These are phyloP conservation scores for Melitaea cinxia DNA, from an alignment of 1,140 invertebrate species.

Conservation along the genomic window DNA sequence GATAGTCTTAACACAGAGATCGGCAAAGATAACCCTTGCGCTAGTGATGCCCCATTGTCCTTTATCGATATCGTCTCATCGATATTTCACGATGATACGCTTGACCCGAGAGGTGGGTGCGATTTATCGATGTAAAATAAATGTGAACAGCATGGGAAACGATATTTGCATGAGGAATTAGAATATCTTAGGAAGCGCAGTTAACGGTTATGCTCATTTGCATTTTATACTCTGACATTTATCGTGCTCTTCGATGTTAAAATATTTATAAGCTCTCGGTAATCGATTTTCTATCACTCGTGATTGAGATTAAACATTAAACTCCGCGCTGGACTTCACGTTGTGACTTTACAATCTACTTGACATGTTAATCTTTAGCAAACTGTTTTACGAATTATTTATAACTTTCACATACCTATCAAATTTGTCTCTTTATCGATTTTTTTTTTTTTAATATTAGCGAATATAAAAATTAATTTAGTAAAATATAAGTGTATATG, in stretches of 20 bases:
- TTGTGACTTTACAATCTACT: not conserved
- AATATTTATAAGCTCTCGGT: slow-evolving; percentile 38
- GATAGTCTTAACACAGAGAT: slow-evolving; percentile 68
- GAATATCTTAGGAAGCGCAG: slow-evolving; percentile 42
- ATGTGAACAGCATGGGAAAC: slow-evolving; percentile 59
- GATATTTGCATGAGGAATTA: slow-evolving; percentile 57
- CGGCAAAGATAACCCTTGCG: slow-evolving; percentile 57
- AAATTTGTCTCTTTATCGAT: too few species aligned
- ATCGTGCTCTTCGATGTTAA: slow-evolving; percentile 32
- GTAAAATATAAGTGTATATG: too few species aligned
- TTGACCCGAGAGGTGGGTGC: slow-evolving; percentile 60
- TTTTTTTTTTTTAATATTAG: too few species aligned
- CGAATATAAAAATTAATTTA: too few species aligned
- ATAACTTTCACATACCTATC: too few species aligned
- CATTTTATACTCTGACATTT: slow-evolving; percentile 36
- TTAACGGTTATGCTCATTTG: slow-evolving; percentile 31
- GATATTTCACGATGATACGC: slow-evolving; percentile 49
- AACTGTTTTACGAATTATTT: too few species aligned
- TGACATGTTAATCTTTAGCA: too few species aligned
- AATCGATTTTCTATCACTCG: slow-evolving; percentile 33
- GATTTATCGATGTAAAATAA: slow-evolving; percentile 64
- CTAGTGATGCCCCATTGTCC: slow-evolving; percentile 55
- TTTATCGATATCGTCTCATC: slow-evolving; percentile 62
- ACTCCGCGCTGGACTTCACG: not conserved
- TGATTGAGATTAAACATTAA: slow-evolving; percentile 35